Percentiles rank a stretch among this genome's conserved stretches.
phyloP scores from a whole-genome alignment of 1,140 invertebrate genomes.

The Drosophila sp. region DNA sequence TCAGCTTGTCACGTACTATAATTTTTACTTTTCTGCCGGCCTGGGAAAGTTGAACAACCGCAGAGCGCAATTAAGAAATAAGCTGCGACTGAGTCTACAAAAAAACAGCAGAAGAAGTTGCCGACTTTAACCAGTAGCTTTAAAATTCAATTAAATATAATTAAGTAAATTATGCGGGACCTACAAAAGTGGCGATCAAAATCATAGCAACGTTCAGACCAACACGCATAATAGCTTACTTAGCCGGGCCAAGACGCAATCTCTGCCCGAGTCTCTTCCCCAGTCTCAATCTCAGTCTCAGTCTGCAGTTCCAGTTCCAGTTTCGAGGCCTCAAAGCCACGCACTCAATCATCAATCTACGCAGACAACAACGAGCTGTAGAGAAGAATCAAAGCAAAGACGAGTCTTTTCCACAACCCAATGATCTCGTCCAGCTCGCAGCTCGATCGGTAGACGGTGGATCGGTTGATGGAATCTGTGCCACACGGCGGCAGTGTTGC shows the following conservation, averaged over 20 bases:
- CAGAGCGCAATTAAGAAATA: conserved; percentile 21
- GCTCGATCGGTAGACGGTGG: too few species aligned
- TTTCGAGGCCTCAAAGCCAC: conserved; percentile 36
- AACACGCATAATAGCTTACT: conserved; percentile 83
- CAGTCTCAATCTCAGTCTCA: conserved; percentile 8
- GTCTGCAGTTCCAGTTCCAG: conserved; percentile 4
- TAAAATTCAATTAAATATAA: conserved; percentile 82
- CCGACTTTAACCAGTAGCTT: conserved; percentile 72
- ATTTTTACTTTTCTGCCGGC: background rate
- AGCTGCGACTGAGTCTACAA: background rate
- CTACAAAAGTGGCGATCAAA: conserved; percentile 54
- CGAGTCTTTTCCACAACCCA: conserved; percentile 11
- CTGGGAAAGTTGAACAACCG: conserved; percentile 57
- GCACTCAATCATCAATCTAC: conserved; percentile 78
- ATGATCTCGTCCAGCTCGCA: conserved; percentile 16
- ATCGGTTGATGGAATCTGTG: conserved; percentile 52
- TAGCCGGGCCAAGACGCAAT: conserved; percentile 58
- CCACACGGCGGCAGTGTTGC: conserved; percentile 18
- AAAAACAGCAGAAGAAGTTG: background rate
- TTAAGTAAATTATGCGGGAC: conserved; percentile 81
- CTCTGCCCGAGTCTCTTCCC: too few species aligned
- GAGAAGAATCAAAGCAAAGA: background rate
- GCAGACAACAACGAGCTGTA: conserved; percentile 28
- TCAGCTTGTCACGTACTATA: conserved; percentile 57
- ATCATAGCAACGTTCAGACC: conserved; percentile 62